Evolutionary conservation across 1,140 invertebrate genomes (phyloP).

Genomic region (Mya arenaria): DNA sequence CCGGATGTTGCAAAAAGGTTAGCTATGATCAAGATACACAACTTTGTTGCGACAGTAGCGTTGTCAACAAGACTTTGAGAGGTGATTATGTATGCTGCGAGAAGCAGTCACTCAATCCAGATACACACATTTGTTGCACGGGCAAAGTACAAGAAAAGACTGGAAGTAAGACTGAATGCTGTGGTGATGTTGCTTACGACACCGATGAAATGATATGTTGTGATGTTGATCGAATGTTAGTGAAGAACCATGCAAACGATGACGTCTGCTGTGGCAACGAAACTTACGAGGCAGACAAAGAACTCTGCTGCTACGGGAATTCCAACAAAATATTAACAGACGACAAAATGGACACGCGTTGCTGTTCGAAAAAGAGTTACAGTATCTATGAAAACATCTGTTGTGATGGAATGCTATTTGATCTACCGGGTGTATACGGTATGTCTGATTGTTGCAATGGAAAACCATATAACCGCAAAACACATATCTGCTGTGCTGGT

Average conservation of each 20-base stretch:
- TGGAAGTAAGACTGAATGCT: constrained; percentile 23
- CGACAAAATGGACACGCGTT: constrained; percentile 37
- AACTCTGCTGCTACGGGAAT: constrained; percentile 48
- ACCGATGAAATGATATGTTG: constrained; percentile 27
- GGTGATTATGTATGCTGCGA: constrained; percentile 24
- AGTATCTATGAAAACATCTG: constrained; percentile 41
- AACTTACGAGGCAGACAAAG: constrained; percentile 36
- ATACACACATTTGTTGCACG: constrained; percentile 13
- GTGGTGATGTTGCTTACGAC: constrained; percentile 33
- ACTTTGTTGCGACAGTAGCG: constrained; percentile 30
- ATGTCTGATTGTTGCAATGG: constrained; percentile 17
- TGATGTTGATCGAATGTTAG: neutral
- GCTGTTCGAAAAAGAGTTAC: constrained; percentile 49
- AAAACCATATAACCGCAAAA: constrained; percentile 33
- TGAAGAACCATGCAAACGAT: constrained; percentile 32
- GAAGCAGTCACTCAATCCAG: neutral
- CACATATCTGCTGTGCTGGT: constrained; percentile 40
- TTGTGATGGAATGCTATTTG: constrained; percentile 23
- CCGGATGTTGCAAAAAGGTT: constrained; percentile 27
- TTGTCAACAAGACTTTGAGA: neutral
- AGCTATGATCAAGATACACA: constrained; percentile 24
- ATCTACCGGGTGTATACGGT: constrained; percentile 16
- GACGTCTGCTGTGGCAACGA: constrained; percentile 45
- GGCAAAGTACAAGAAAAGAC: neutral
- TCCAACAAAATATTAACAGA: constrained; percentile 25